phyloP scores from a whole-genome alignment of 2,888 invertebrate species.

The Tuta absoluta region DNA sequence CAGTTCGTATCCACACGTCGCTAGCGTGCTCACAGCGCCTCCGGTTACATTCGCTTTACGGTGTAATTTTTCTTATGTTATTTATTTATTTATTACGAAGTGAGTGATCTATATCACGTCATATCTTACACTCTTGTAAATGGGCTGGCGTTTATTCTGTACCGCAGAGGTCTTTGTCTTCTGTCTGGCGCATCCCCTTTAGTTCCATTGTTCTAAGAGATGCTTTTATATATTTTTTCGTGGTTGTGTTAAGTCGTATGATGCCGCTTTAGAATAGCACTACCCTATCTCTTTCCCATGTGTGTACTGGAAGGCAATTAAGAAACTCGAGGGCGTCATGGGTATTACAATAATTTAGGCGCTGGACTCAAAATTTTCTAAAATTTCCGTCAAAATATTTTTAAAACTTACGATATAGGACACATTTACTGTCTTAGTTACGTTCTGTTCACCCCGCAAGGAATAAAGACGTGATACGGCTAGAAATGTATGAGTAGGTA shows the following conservation, averaged over 20 bases:
- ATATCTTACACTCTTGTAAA: conserved; percentile 81
- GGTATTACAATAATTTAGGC: no score
- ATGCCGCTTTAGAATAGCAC: no score
- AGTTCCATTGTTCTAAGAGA: conserved; percentile 35
- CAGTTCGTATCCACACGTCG: conserved; percentile 50
- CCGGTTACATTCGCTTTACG: conserved; percentile 81
- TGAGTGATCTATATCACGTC: conserved; percentile 81
- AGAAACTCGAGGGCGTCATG: no score
- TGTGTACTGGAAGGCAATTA: no score
- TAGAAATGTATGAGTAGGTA: no score
- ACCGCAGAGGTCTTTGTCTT: conserved; percentile 47
- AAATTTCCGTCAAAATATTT: no score
- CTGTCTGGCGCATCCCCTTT: conserved; percentile 42
- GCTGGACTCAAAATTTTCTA: no score
- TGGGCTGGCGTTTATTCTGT: conserved; percentile 73
- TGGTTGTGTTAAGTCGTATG: background rate
- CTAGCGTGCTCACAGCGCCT: conserved; percentile 61
- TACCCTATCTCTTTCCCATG: no score
- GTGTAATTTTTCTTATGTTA: conserved; percentile 81
- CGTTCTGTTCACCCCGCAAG: no score
- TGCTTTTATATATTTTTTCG: conserved; percentile 32
- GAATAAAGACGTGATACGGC: no score
- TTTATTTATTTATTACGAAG: conserved; percentile 81
- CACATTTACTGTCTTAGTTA: no score
- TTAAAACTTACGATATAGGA: no score